Evolutionary conservation across 92 coral and sea anemone genomes (phyloP), one percentile per base, ranked within the genome.

Genomic region (Epizoanthus ramosus): DNA sequence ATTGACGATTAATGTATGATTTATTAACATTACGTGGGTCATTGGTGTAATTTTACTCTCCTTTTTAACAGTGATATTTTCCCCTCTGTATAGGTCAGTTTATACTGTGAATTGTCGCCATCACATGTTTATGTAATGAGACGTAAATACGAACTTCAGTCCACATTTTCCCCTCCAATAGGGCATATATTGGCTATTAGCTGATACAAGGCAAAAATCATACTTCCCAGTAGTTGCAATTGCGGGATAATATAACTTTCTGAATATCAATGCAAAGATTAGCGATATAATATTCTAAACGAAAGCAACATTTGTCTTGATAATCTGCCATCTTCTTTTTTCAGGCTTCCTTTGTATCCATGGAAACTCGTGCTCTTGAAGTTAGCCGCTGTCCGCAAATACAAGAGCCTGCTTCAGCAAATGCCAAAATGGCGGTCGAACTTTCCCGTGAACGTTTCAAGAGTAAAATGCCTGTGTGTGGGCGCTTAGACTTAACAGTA

Each of bases 281-380:
- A 73, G n/a, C 61, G 56, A 50, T 24, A 73, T 35, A 35, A 35
- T 35, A 35, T 35, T 35, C 39, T 35, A 35, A 35, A 35, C 39
- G 39, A 35, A 35, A 35, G 39, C 39, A 35, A 35, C 39, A 35
- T 4, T 35, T 35, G 4, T 35, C 4, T 50, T n/a, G n/a, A n/a
- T 73, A 17, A 19, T 50, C 28, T 47, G 80, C 50, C 80, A 74
- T 57, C 53, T 74, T 74, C 80, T n/a, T 56, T 57, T 74, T 22
- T 14, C 45, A 74, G 80, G 80, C 59, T 54, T 6, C 59, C 58
- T 15, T 13, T 59, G 66, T 74, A 74, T 74, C 24, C 66, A 54
- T 74, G 66, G 80, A 74, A 74, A 74, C 80, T 74, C 10, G 64
- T 35, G 66, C 80, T 74, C 45, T 57, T 74, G 66, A 57, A 24